Evolutionary conservation across 30 jellyfish, hydroid and myxozoan genomes (phyloP).

Genomic region (Turritopsis dohrnii): DNA sequence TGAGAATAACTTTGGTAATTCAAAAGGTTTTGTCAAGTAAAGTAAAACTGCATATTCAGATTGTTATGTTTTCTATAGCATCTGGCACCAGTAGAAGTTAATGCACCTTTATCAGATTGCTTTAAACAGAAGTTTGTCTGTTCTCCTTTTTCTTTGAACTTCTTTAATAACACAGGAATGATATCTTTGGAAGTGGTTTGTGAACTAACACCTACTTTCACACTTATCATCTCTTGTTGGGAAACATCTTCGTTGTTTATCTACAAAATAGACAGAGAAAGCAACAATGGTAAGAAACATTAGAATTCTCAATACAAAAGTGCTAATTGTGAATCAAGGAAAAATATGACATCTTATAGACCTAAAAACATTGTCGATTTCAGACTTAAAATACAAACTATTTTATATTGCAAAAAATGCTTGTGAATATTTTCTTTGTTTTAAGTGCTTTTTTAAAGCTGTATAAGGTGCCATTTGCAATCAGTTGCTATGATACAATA

Average conservation of each 20-base stretch:
- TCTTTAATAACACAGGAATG: constrained; percentile 22
- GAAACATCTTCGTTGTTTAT: constrained; percentile 27
- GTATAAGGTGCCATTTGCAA: neutral
- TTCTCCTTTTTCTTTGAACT: constrained; percentile 14
- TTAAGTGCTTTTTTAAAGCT: neutral
- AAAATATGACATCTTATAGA: neutral
- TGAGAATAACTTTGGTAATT: neutral
- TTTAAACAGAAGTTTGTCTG: neutral
- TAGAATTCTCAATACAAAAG: too few species aligned
- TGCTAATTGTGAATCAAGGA: neutral
- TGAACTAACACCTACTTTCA: constrained; percentile 30
- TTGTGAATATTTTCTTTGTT: neutral
- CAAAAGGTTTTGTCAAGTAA: too few species aligned
- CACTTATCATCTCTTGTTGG: constrained; percentile 29
- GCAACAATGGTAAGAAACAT: too few species aligned
- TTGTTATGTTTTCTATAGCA: neutral
- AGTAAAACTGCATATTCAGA: too few species aligned
- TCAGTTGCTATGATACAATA: neutral
- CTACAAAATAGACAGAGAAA: neutral
- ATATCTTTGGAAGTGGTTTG: constrained; percentile 18
- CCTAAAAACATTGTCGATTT: neutral
- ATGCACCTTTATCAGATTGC: constrained; percentile 4
- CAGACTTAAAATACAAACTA: neutral
- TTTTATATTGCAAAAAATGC: neutral
- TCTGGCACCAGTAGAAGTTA: neutral